Percentiles rank a stretch among this genome's conserved stretches.
Evolutionary conservation across 1,140 invertebrate genomes (phyloP).

Genomic region (Penaeus japonicus): DNA sequence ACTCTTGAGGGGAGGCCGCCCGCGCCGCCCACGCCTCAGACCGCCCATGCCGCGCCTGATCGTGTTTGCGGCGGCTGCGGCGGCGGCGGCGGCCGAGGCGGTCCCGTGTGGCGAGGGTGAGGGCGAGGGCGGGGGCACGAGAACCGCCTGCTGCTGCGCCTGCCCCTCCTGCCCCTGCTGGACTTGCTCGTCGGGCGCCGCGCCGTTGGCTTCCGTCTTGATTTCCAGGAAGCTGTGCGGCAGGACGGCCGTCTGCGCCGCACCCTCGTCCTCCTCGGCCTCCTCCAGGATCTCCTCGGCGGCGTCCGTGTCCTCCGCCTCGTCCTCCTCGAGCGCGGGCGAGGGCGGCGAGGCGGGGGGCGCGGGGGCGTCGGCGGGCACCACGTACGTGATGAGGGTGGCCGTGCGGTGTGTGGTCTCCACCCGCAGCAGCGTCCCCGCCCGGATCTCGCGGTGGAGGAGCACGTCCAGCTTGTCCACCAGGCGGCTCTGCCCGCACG

Average conservation of each 20-base stretch:
- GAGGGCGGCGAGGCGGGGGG: constrained; percentile 38
- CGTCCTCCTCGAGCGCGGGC: constrained; percentile 22
- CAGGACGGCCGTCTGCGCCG: neutral
- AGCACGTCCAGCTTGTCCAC: constrained; percentile 42
- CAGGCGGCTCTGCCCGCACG: constrained; percentile 14
- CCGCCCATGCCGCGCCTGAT: constrained; percentile 32
- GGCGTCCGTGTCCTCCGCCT: constrained; percentile 28
- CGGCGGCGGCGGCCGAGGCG: no score
- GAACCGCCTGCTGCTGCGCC: neutral
- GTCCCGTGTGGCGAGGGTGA: no score
- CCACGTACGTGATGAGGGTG: constrained; percentile 45
- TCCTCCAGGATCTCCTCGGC: constrained; percentile 35
- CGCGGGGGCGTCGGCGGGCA: constrained; percentile 41
- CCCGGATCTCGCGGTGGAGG: constrained; percentile 49
- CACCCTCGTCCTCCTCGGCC: constrained; percentile 27
- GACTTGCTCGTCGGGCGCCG: neutral
- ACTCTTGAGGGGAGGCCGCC: constrained; percentile 31
- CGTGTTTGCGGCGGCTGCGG: no score
- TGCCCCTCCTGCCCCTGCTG: neutral
- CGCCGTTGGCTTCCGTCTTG: neutral
- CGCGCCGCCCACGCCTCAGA: constrained; percentile 38
- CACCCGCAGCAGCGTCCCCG: constrained; percentile 46
- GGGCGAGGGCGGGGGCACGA: neutral
- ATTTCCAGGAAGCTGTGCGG: neutral
- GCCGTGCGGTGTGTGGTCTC: constrained; percentile 50